phyloP scores from a whole-genome alignment of 2,113 vertebrate species.

The Xenus cinereus region DNA sequence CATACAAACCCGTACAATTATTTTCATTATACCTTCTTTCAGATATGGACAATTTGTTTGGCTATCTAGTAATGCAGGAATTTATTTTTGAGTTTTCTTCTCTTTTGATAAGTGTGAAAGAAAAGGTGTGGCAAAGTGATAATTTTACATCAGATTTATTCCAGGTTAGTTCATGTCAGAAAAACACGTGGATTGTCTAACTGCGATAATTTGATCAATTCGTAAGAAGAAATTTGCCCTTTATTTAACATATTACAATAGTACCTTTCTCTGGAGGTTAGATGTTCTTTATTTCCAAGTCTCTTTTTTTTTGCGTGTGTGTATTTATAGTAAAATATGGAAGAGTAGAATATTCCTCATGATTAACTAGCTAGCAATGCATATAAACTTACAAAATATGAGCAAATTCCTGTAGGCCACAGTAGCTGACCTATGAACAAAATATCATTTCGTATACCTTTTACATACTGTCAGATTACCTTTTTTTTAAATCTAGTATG shows the following conservation, averaged over 20 bases:
- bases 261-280: neutral
- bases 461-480: neutral
- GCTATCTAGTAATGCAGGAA: neutral
- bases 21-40: neutral
- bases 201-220: conserved; percentile 4
- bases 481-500: neutral
- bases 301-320: neutral
- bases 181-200: neutral
- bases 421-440: neutral
- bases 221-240: neutral
- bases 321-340: conserved; percentile 38
- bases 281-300: neutral
- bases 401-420: neutral
- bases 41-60: neutral
- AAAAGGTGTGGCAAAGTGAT: neutral
- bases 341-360: neutral
- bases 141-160: neutral
- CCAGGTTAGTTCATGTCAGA: neutral
- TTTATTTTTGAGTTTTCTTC: neutral
- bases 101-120: neutral
- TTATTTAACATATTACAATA: neutral
- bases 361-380: neutral
- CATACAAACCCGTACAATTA: neutral
- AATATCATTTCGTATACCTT: neutral
- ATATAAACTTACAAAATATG: neutral